These are phyloP conservation scores for Synchiropus splendidus DNA, from an alignment of 2,113 vertebrate genomes.

Conservation along the genomic window DNA sequence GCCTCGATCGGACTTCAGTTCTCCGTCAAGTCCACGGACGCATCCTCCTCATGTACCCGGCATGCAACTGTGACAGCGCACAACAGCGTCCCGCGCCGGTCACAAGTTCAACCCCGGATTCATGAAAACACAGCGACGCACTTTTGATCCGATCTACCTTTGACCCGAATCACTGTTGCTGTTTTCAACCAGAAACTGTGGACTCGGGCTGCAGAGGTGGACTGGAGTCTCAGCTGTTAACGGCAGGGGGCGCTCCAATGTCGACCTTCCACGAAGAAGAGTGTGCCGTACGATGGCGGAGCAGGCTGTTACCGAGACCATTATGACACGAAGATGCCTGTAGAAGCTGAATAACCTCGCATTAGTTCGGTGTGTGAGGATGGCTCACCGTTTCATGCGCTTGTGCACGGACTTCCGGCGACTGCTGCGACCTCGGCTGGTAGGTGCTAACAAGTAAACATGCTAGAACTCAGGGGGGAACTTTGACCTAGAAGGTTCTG, in stretches of 20 bases:
- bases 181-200: no score
- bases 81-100: background rate
- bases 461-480: background rate
- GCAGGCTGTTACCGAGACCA: no score
- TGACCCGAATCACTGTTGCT: no score
- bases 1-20: slow-evolving; percentile 36
- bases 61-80: slow-evolving; percentile 19
- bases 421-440: slow-evolving; percentile 54
- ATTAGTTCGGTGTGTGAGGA: slow-evolving; percentile 13
- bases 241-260: slow-evolving; percentile 1
- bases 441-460: slow-evolving; percentile 34
- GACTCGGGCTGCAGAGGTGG: no score
- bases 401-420: slow-evolving; percentile 48
- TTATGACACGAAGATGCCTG: no score
- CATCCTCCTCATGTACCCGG: slow-evolving; percentile 41
- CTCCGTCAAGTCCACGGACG: slow-evolving; percentile 24
- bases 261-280: slow-evolving; percentile 9
- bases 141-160: no score
- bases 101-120: background rate
- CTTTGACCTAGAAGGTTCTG: background rate
- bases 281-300: slow-evolving; percentile 23
- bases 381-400: slow-evolving; percentile 64
- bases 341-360: no score
- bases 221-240: no score
- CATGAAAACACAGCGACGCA: no score